Percentiles rank a stretch among this genome's conserved stretches.
phyloP scores from a whole-genome alignment of 2,888 invertebrate genomes.

The Pyrgus malvae region DNA sequence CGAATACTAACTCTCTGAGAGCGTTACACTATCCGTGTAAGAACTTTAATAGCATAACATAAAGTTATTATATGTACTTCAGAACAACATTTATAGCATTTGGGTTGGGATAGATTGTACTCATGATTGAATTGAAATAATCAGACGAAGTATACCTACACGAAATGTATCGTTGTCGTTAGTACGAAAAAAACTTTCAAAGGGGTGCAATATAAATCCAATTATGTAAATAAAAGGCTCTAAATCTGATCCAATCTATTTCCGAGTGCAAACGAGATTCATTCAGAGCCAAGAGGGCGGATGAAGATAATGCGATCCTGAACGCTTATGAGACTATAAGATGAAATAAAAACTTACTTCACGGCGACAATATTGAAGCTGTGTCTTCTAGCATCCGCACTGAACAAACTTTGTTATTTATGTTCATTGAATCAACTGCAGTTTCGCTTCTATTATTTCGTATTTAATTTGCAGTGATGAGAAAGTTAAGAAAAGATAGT shows the following conservation, averaged over 20 bases:
- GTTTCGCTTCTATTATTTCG: no score
- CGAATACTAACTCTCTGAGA: no score
- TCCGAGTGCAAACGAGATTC: constrained; percentile 17
- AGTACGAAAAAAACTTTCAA: not conserved
- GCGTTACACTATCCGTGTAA: no score
- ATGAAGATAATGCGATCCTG: constrained; percentile 7
- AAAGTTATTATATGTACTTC: no score
- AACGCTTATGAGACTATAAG: constrained; percentile 1
- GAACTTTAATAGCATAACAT: no score
- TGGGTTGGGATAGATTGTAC: not conserved
- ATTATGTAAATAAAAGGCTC: constrained; percentile 3
- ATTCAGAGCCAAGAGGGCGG: constrained; percentile 5
- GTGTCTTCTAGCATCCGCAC: not conserved
- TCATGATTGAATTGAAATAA: not conserved
- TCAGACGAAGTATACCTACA: not conserved
- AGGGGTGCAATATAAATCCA: constrained; percentile 1
- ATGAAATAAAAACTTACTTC: not conserved
- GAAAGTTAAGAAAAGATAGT: no score
- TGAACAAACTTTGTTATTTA: no score
- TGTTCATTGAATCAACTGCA: no score
- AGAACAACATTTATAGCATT: no score
- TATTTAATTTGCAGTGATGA: no score
- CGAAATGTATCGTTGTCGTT: not conserved
- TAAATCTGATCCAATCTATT: constrained; percentile 6
- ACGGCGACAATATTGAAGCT: not conserved